These are phyloP conservation scores for Hylaea fasciaria DNA, from an alignment of 2,888 invertebrate species.

Conservation along the genomic window DNA sequence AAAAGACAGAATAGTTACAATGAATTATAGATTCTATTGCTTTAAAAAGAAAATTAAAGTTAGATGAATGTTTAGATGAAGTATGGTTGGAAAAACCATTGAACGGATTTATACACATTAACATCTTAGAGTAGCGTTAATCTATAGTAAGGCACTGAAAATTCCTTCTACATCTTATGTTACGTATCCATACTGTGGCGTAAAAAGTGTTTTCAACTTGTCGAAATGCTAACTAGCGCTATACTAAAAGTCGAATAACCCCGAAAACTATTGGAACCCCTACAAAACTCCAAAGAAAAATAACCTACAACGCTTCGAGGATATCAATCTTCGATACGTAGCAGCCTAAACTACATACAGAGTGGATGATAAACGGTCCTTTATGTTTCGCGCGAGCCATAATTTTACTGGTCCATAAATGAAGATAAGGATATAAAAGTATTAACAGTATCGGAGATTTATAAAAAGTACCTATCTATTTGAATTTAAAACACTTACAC, in stretches of 20 bases:
- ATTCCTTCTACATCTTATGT: too few species aligned
- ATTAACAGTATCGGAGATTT: slow-evolving; percentile 4
- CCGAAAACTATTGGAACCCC: slow-evolving; percentile 6
- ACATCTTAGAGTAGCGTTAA: too few species aligned
- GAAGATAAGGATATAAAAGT: slow-evolving; percentile 74
- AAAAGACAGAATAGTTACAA: too few species aligned
- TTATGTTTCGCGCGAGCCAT: slow-evolving; percentile 71
- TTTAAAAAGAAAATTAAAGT: too few species aligned
- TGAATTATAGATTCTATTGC: too few species aligned
- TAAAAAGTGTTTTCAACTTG: too few species aligned
- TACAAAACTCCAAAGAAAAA: slow-evolving; percentile 51
- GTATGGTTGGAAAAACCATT: too few species aligned
- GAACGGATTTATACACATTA: too few species aligned
- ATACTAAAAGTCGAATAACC: neutral
- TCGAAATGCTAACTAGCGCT: neutral
- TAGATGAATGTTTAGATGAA: too few species aligned
- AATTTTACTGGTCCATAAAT: slow-evolving; percentile 80
- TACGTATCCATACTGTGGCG: too few species aligned
- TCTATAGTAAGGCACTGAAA: too few species aligned
- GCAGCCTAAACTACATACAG: slow-evolving; percentile 68
- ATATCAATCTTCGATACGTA: slow-evolving; percentile 76
- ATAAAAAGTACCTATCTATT: too few species aligned
- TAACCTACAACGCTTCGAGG: slow-evolving; percentile 52
- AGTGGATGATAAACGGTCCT: slow-evolving; percentile 75
- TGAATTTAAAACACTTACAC: neutral